phyloP scores from a whole-genome alignment of 2,888 invertebrate genomes.

The Seladonia tumulorum region DNA sequence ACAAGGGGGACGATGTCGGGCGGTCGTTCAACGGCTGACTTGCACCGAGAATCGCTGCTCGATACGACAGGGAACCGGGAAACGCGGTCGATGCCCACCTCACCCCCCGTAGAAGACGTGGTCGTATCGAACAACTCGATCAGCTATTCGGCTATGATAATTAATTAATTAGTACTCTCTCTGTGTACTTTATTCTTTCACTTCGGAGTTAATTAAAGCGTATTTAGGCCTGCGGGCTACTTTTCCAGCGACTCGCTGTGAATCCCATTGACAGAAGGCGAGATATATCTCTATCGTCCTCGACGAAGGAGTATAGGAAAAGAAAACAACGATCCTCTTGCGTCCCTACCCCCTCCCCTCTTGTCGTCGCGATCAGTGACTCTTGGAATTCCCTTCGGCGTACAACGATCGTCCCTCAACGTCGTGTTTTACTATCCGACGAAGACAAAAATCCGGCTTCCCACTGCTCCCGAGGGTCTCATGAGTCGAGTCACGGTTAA shows the following conservation, averaged over 20 bases:
- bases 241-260: slow-evolving; percentile 79
- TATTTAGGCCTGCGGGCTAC: slow-evolving; percentile 83
- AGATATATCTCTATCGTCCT: slow-evolving; percentile 49
- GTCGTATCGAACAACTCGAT: slow-evolving; percentile 56
- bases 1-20: neutral
- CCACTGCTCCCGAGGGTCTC: neutral
- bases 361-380: neutral
- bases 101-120: slow-evolving; percentile 33
- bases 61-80: slow-evolving; percentile 57
- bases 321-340: slow-evolving; percentile 37
- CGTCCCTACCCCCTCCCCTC: neutral
- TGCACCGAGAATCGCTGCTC: slow-evolving; percentile 46
- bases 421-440: neutral
- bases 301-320: slow-evolving; percentile 32
- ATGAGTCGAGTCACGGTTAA: too few species aligned
- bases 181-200: slow-evolving; percentile 12
- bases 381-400: neutral
- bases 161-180: slow-evolving; percentile 46
- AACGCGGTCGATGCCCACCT: slow-evolving; percentile 23
- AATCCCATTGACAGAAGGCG: slow-evolving; percentile 75
- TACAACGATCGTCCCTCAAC: neutral
- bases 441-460: neutral
- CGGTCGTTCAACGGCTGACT: slow-evolving; percentile 19
- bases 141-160: slow-evolving; percentile 60
- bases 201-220: slow-evolving; percentile 76